These are phyloP conservation scores for Rhineura floridana DNA, from an alignment of 2,113 vertebrate genomes.

Conservation along the genomic window DNA sequence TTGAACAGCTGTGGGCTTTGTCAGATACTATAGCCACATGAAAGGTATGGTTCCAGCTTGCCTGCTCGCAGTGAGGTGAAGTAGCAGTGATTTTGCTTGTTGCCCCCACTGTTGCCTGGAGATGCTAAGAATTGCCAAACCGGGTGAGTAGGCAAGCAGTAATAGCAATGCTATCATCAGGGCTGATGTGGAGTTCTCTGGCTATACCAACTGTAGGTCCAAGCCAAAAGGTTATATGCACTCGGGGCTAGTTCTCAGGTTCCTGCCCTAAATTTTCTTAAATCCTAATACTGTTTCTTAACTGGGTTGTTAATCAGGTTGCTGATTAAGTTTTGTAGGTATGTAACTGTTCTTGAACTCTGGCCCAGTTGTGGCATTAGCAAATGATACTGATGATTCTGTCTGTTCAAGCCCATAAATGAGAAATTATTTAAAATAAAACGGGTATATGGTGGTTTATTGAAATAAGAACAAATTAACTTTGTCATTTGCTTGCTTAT, in stretches of 20 bases:
- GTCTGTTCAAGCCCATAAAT: background rate
- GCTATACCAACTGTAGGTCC: no score
- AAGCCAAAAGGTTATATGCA: background rate
- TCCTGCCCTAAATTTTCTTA: background rate
- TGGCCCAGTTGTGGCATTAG: constrained; percentile 23
- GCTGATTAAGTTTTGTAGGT: constrained; percentile 18
- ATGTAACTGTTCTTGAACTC: constrained; percentile 23
- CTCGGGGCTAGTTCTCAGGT: background rate
- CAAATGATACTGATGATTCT: background rate
- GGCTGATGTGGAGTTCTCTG: background rate
- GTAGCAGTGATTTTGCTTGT: background rate
- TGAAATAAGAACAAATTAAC: background rate
- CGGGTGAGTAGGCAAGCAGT: background rate
- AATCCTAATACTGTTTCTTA: no score
- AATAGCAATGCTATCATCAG: background rate
- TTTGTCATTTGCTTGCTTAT: background rate
- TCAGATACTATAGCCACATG: background rate
- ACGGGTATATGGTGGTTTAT: background rate
- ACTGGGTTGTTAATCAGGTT: background rate
- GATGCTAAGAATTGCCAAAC: background rate
- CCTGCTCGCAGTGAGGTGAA: background rate
- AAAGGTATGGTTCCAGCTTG: background rate
- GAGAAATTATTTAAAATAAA: background rate
- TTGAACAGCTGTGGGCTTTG: background rate
- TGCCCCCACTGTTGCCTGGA: background rate